A percentile compares a stretch with the other conserved stretches of the same genome.
Evolutionary conservation across 2,113 vertebrate genomes (phyloP).

Genomic region (Eurypyga helias): DNA sequence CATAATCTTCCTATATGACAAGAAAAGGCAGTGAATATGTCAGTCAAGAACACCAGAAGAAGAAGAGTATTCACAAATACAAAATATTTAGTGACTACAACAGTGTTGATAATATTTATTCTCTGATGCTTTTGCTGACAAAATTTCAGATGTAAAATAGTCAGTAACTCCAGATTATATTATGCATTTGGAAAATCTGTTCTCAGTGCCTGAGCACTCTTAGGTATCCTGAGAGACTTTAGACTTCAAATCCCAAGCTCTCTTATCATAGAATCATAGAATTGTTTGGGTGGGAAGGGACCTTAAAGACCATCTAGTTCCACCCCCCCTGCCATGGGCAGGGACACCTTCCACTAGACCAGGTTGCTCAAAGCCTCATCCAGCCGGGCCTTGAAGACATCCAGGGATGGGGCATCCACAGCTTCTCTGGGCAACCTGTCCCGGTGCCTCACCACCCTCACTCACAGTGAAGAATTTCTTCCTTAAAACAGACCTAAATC

Average conservation of each 20-base stretch:
- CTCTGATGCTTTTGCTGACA: neutral
- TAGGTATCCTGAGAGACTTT: neutral
- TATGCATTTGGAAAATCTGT: neutral
- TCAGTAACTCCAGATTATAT: neutral
- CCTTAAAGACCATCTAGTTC: no score
- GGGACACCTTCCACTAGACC: no score
- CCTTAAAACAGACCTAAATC: no score
- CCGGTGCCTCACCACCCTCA: no score
- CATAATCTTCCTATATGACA: neutral
- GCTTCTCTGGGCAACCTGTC: no score
- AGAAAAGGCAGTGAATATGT: constrained; percentile 10
- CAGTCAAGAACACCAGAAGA: constrained; percentile 13
- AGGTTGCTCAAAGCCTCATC: no score
- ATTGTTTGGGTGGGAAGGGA: no score
- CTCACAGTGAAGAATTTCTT: no score
- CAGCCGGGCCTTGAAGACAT: no score
- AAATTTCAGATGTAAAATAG: neutral
- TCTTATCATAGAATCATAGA: neutral
- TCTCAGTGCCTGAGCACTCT: neutral
- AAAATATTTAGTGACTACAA: neutral
- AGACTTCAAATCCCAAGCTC: neutral
- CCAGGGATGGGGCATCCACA: no score
- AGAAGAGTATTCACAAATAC: neutral
- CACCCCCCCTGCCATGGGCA: no score
- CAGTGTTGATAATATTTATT: neutral